Percentiles rank a stretch among this genome's conserved stretches.
Evolutionary conservation across 2,113 vertebrate genomes (phyloP).

Genomic region (Pteruthius melanotis): DNA sequence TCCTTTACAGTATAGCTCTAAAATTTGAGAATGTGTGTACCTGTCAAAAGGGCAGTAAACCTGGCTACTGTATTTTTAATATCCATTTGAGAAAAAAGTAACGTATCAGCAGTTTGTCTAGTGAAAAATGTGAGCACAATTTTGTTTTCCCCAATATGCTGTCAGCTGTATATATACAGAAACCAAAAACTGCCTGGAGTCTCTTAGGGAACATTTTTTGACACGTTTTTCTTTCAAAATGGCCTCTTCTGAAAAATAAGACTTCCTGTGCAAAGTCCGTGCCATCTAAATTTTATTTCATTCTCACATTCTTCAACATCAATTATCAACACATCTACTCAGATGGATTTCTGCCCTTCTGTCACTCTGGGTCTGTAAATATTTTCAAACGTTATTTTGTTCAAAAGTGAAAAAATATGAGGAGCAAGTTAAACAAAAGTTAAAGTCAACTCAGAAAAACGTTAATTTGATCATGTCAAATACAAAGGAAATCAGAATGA

Average conservation of each 20-base stretch:
- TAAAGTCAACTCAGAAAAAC: background rate
- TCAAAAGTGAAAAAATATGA: background rate
- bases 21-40: background rate
- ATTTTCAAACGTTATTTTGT: background rate
- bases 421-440: background rate
- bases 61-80: background rate
- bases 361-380: background rate
- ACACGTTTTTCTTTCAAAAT: background rate
- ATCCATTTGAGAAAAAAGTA: background rate
- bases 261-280: background rate
- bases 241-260: background rate
- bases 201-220: background rate
- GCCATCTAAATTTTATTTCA: background rate
- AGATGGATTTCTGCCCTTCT: background rate
- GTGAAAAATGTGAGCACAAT: background rate
- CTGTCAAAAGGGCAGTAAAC: background rate
- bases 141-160: background rate
- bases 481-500: background rate
- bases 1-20: background rate
- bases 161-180: background rate
- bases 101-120: background rate
- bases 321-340: background rate
- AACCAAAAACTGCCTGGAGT: background rate
- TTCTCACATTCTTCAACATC: background rate
- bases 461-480: background rate